These are phyloP conservation scores for Dicrostonyx torquatus DNA, from an alignment of 2,797 vertebrate species.

Conservation along the genomic window DNA sequence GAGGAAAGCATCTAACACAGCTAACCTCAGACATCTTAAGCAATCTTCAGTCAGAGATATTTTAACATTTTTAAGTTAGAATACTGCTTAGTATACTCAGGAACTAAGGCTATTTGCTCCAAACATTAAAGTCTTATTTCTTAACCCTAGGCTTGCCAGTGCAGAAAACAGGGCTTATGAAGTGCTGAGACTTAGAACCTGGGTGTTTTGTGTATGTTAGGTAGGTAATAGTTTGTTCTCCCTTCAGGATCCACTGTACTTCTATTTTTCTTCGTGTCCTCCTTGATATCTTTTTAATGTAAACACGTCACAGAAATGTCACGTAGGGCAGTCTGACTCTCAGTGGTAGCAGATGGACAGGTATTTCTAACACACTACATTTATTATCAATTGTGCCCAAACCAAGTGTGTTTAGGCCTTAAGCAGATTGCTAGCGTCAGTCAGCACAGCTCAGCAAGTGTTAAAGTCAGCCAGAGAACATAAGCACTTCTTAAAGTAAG, in stretches of 20 bases:
- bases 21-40: conserved; percentile 85
- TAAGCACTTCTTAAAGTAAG: not conserved
- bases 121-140: conserved; percentile 37
- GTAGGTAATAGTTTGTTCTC: not conserved
- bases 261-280: not conserved
- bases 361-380: not conserved
- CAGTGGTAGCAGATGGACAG: not conserved
- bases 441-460: not conserved
- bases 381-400: conserved; percentile 32
- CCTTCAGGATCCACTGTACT: not conserved
- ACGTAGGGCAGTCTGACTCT: not conserved
- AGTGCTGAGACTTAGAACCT: not conserved
- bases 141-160: conserved; percentile 63
- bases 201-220: not conserved
- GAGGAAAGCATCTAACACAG: conserved; percentile 85
- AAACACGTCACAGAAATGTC: not conserved
- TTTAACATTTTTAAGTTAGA: conserved; percentile 70
- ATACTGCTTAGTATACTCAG: conserved; percentile 59
- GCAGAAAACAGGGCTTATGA: not conserved
- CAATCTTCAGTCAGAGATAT: conserved; percentile 83
- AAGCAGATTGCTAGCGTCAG: not conserved
- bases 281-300: not conserved
- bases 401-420: not conserved
- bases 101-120: conserved; percentile 70
- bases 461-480: not conserved